phyloP scores from a whole-genome alignment of 1,140 invertebrate species.

The Dendroctonus valens region DNA sequence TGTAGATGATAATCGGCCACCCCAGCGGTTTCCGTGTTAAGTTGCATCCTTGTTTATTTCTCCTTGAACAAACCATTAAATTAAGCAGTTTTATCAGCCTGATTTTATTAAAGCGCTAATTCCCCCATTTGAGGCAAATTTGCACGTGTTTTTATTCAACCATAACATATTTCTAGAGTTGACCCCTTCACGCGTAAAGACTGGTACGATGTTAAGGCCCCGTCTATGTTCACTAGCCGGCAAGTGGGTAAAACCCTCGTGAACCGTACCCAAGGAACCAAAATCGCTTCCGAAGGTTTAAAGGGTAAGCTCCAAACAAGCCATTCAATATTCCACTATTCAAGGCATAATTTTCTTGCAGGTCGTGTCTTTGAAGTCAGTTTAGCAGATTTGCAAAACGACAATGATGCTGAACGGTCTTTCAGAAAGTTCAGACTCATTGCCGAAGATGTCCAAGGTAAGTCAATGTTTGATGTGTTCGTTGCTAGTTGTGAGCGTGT shows the following conservation, averaged over 20 bases:
- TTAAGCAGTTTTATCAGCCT: too few species aligned
- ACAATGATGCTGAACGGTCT: conserved; percentile 91
- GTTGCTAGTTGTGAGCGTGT: too few species aligned
- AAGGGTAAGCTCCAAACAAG: conserved; percentile 64
- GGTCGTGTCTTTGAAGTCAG: conserved; percentile 94
- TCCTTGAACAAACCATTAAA: too few species aligned
- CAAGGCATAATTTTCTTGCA: conserved; percentile 44
- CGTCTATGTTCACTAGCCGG: conserved; percentile 93
- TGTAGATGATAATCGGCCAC: too few species aligned
- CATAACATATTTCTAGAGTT: conserved; percentile 65
- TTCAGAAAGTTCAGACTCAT: conserved; percentile 98
- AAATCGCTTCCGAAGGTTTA: conserved; percentile 96
- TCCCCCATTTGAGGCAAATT: too few species aligned
- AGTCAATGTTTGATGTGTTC: neutral
- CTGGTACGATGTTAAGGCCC: conserved; percentile 99
- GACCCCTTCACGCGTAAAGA: conserved; percentile 99
- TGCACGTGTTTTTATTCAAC: too few species aligned
- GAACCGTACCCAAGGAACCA: conserved; percentile 84
- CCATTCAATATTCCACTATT: conserved; percentile 40
- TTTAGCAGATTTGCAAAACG: conserved; percentile 93
- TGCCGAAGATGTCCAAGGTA: conserved; percentile 89
- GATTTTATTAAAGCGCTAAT: too few species aligned
- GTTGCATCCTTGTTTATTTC: too few species aligned
- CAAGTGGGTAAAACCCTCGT: conserved; percentile 98
- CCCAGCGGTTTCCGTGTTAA: too few species aligned